Percentiles rank a stretch among this genome's conserved stretches.
phyloP scores from a whole-genome alignment of 2,797 vertebrate genomes.

The Protonibea diacanthus region DNA sequence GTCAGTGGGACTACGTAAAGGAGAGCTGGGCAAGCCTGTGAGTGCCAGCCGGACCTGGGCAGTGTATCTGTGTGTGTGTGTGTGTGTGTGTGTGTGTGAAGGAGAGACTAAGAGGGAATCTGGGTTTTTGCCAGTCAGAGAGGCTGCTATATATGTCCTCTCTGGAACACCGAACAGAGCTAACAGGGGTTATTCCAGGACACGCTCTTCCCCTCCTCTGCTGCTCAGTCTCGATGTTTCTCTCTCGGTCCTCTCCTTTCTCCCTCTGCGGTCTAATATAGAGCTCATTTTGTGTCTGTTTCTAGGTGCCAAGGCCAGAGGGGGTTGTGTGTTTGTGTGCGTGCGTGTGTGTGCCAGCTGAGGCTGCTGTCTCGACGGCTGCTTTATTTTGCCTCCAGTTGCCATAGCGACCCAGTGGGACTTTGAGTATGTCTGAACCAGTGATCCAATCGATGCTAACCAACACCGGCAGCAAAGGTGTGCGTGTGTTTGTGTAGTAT shows the following conservation, averaged over 20 bases:
- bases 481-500: constrained; percentile 14
- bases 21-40: constrained; percentile 29
- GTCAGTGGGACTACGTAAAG: constrained; percentile 46
- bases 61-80: constrained; percentile 9
- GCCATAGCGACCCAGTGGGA: constrained; percentile 81
- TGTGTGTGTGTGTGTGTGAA: constrained; percentile 15
- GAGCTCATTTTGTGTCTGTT: constrained; percentile 74
- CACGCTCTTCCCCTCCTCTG: constrained; percentile 59
- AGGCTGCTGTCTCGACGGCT: constrained; percentile 71
- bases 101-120: constrained; percentile 62
- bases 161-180: constrained; percentile 67
- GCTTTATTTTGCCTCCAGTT: constrained; percentile 82
- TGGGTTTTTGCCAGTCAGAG: constrained; percentile 70
- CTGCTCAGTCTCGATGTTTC: constrained; percentile 46
- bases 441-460: constrained; percentile 62
- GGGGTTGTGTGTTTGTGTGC: constrained; percentile 52
- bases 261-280: constrained; percentile 65
- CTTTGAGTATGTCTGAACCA: constrained; percentile 70
- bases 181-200: constrained; percentile 76
- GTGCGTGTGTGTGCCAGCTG: constrained; percentile 53
- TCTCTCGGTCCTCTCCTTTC: constrained; percentile 37
- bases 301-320: constrained; percentile 72
- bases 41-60: constrained; percentile 51
- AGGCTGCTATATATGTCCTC: constrained; percentile 78
- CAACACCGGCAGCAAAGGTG: constrained; percentile 46